Evolutionary conservation across 2,113 vertebrate genomes (phyloP), one percentile per base, ranked within the genome.

Genomic region (Cygnus atratus): DNA sequence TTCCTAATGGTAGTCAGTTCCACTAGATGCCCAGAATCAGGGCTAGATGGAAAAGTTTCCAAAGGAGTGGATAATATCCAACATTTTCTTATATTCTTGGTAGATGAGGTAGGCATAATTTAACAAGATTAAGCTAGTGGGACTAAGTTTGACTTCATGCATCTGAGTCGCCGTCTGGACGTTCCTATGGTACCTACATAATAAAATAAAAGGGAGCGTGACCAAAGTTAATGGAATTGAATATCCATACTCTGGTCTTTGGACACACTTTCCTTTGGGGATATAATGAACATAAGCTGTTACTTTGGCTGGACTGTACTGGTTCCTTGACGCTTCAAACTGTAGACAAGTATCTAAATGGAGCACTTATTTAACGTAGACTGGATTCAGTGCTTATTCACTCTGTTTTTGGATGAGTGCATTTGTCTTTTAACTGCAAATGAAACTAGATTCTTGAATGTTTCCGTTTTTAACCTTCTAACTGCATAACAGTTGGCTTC

Each of bases 101-200:
- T 18, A 35, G 29, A 73, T 19, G 13, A 76, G 18, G 7, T 16
- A 62, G 54, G 35, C 50, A 3, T 28, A 11, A 59, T 63, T 58
- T 39, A 68, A 52, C 19, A 13, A 58, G 24, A 77, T 62, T 50
- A 70, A 54, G 10, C 80, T 72, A 66, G 41, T 63, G n/a, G 55
- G 26, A 55, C 24, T 55, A 21, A 61, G 58, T 61, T 18, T 29
- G 24, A 61, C 21, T 61, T 61, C 21, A 61, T 22, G 22, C n/a
- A 61, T 35, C n/a, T 24, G 29, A 57, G 54, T 35, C 21, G 20
- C 18, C 20, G 4, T 61, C n/a, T 61, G 59, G 21, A 61, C 22
- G 15, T 24, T n/a, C 52, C 68, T 68, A 44, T 0, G 0, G 73
- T 50, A n/a, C 37, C 44, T 37, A 44, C 0, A 0, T 11, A 81